Percentiles rank a stretch among this genome's conserved stretches.
These are phyloP conservation scores for Hyaena hyaena DNA, from an alignment of 2,113 vertebrate genomes.

Conservation along the genomic window DNA sequence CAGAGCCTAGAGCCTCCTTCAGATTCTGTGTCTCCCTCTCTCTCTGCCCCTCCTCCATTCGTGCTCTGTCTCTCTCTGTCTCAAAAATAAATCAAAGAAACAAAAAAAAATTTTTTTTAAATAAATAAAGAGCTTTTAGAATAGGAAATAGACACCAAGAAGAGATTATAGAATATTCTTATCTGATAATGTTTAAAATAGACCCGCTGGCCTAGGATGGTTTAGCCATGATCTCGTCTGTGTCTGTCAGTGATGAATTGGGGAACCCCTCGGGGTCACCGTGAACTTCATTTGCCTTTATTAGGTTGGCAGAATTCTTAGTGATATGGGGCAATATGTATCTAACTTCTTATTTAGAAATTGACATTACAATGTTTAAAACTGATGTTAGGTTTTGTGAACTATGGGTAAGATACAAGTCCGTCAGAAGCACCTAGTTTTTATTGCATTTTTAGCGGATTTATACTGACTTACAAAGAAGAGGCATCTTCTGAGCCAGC, in stretches of 20 bases:
- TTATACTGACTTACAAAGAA: background rate
- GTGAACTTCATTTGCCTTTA: background rate
- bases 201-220: background rate
- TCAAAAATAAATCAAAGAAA: no score
- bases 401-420: background rate
- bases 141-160: background rate
- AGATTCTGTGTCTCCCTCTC: no score
- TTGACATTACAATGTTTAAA: background rate
- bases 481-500: background rate
- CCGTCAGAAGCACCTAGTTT: background rate
- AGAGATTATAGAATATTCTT: background rate
- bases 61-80: no score
- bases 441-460: background rate
- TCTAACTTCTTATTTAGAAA: conserved; percentile 9
- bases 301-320: background rate
- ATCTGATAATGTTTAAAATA: background rate
- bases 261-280: background rate
- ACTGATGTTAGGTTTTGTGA: background rate
- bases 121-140: background rate
- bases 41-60: no score
- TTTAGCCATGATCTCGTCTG: background rate
- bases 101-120: no score
- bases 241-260: background rate
- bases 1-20: no score
- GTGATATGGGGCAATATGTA: no score